Conservation (phyloP, 2,113 vertebrate genomes). For the Rhinopomastus cyanomelas region DNA sequence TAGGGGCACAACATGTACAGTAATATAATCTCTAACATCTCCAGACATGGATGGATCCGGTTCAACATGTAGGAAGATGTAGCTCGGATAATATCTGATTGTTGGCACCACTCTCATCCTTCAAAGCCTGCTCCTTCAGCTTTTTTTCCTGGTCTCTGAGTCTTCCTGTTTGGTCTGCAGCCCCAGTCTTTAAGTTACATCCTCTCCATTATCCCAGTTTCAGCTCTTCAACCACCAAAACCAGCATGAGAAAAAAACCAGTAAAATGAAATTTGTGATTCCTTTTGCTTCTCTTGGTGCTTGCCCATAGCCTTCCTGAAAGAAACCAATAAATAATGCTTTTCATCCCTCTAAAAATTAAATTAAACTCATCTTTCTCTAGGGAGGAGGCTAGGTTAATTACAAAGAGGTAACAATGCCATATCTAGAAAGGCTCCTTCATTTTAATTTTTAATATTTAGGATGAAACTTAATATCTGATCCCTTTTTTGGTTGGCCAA, state of each 20-base stretch:
- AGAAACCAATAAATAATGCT: constrained; percentile 42
- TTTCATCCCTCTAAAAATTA: constrained; percentile 52
- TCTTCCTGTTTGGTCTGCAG: not conserved
- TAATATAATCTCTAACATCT: not conserved
- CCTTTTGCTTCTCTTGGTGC: not conserved
- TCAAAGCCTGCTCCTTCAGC: not conserved
- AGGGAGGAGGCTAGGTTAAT: constrained; percentile 56
- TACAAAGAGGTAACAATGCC: constrained; percentile 44
- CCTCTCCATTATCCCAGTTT: not conserved
- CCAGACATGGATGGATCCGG: not conserved
- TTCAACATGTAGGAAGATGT: not conserved
- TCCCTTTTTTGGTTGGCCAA: not conserved
- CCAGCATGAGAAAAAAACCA: not conserved
- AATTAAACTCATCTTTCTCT: constrained; percentile 58
- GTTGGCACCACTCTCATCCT: not conserved
- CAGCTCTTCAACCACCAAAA: not conserved
- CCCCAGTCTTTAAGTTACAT: not conserved
- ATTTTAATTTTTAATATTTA: constrained; percentile 43
- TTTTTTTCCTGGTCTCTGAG: not conserved
- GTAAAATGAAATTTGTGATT: not conserved
- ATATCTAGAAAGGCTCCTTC: not conserved
- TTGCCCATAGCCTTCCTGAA: constrained; percentile 29
- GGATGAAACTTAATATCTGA: not conserved
- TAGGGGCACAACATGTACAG: rapidly evolving
- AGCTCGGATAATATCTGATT: not conserved